Base-by-base conservation (phyloP, 1,140 invertebrate genomes). In the Orius insidiosus region DNA sequence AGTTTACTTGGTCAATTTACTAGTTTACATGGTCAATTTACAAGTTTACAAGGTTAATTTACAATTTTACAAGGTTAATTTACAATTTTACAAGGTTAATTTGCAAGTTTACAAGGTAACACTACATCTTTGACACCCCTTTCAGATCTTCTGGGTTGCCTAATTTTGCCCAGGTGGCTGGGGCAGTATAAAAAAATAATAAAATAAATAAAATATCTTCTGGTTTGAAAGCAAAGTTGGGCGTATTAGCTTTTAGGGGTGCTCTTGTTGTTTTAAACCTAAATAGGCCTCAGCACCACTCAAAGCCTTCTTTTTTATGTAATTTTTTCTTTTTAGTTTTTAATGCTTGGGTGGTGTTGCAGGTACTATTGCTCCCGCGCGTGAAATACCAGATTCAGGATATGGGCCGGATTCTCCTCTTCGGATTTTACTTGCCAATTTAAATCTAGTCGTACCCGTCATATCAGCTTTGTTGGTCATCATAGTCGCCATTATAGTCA, bases 381-480 rank as follows among this genome's bases (percentile, higher is more conserved):
- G 82, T 62, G 82, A 90, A 62, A 70, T 85, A 53, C 78, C 74
- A 55, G 76, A 85, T 58, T 48, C 52, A 19, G 60, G 60, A 54
- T 59, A 58, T 47, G 63, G 62, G 54, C 69, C 74, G 54, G 80
- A 85, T 63, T 80, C 83, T 63, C 80, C 80, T 52, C 71, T 85
- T 66, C 77, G 77, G 71, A 75, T 83, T 57, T 74, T 87, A 57
- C 72, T 85, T 59, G 76, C 80, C 53, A 88, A 93, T 65, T 72
- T 90, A 55, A 88, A 92, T 70, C 76, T 94, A 57, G 83, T 93
- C 65, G 83, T 94, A 53, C 89, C 90, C n/a, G 80, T 92, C 52
- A 80, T 85, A 56, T 85, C 85, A 48, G 85, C 86, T 50, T 70
- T 89, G 48, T 74, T 92, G 55, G 80, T 92, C 64, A 85, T 92